These are phyloP conservation scores for Drosophila neutralis DNA, from an alignment of 2,888 invertebrate genomes.

Conservation along the genomic window DNA sequence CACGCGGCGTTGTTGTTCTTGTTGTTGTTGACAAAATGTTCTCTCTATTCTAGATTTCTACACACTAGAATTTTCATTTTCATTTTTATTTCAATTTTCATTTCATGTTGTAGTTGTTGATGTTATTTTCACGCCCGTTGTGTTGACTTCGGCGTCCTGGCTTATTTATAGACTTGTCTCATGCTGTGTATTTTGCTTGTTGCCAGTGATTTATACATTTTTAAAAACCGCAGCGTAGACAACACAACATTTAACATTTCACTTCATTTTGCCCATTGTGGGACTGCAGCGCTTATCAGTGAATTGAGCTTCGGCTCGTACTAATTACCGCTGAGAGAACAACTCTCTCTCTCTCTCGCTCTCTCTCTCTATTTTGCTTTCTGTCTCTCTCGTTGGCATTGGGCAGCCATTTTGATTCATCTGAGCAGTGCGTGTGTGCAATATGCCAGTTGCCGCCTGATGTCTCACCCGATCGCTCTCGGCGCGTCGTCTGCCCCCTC, in stretches of 20 bases:
- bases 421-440: slow-evolving; percentile 65
- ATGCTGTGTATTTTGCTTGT: slow-evolving; percentile 78
- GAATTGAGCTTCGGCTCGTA: slow-evolving; percentile 24
- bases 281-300: slow-evolving; percentile 44
- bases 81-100: slow-evolving; percentile 27
- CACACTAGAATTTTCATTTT: slow-evolving; percentile 36
- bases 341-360: neutral
- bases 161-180: slow-evolving; percentile 84
- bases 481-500: neutral
- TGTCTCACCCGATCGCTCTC: slow-evolving; percentile 2
- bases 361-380: neutral
- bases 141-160: slow-evolving; percentile 23
- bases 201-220: slow-evolving; percentile 83
- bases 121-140: slow-evolving; percentile 68
- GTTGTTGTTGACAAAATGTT: slow-evolving; percentile 57
- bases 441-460: slow-evolving; percentile 52
- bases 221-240: slow-evolving; percentile 74
- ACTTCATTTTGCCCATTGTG: slow-evolving; percentile 14
- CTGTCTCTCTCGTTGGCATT: slow-evolving; percentile 6
- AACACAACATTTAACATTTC: slow-evolving; percentile 10
- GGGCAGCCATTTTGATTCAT: slow-evolving; percentile 55
- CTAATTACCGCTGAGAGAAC: slow-evolving; percentile 39
- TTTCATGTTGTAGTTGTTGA: slow-evolving; percentile 34
- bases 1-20: slow-evolving; percentile 50
- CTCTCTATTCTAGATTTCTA: neutral